A percentile compares a stretch with the other conserved stretches of the same genome.
phyloP scores from a whole-genome alignment of 2,113 vertebrate species.

The Pyrgilauda ruficollis region DNA sequence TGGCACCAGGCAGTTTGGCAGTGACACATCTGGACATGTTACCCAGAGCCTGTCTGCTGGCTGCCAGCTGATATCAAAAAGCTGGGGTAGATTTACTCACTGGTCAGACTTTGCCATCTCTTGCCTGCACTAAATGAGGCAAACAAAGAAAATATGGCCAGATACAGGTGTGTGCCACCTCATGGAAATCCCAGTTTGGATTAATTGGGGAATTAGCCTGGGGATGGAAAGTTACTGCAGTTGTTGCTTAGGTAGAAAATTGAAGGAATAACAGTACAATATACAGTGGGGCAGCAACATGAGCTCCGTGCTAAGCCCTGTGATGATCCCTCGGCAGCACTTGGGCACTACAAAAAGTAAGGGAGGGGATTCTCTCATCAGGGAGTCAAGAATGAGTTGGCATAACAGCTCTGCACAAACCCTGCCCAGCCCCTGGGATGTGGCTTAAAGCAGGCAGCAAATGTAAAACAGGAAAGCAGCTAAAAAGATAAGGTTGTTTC shows the following conservation, averaged over 20 bases:
- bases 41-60: background rate
- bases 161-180: background rate
- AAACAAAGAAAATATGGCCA: background rate
- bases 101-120: background rate
- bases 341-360: background rate
- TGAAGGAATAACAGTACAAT: background rate
- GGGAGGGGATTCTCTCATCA: background rate
- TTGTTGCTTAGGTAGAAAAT: background rate
- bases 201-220: background rate
- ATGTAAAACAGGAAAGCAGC: background rate
- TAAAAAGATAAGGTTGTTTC: background rate
- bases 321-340: background rate
- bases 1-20: background rate
- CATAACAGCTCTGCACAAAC: background rate
- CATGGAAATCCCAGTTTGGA: background rate
- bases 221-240: background rate
- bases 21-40: background rate
- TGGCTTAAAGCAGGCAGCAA: background rate
- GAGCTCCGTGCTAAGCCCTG: background rate
- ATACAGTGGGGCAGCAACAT: background rate
- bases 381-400: background rate
- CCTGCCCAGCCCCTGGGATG: background rate
- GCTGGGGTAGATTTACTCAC: background rate
- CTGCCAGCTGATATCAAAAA: background rate
- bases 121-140: background rate